Evolutionary conservation across 2,888 invertebrate genomes (phyloP).

Genomic region (Cheiracanthium punctorium): DNA sequence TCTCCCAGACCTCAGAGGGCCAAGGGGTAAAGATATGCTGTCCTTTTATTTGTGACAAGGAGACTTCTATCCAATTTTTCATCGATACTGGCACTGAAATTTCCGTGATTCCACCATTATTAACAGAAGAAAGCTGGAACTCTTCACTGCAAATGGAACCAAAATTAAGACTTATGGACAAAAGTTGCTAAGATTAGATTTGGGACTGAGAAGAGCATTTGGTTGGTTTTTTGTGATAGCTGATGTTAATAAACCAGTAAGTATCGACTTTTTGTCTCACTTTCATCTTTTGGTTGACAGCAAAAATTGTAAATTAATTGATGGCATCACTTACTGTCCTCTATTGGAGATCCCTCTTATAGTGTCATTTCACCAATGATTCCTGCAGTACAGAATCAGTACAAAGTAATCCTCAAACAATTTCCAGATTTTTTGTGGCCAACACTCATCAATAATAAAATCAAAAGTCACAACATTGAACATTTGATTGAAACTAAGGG

Average conservation of each 20-base stretch:
- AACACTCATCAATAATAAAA: constrained; percentile 18
- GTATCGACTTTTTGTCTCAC: constrained; percentile 64
- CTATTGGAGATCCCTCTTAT: background rate
- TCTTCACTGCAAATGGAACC: constrained; percentile 32
- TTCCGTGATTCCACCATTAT: constrained; percentile 25
- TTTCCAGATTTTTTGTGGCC: constrained; percentile 4
- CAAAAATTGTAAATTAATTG: constrained; percentile 7
- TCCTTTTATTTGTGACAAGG: constrained; percentile 21
- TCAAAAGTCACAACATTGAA: constrained; percentile 11
- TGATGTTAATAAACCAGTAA: constrained; percentile 68
- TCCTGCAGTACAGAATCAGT: constrained; percentile 1
- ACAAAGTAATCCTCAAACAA: constrained; percentile 11
- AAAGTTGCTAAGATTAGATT: too few species aligned
- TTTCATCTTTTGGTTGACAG: constrained; percentile 46
- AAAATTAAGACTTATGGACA: constrained; percentile 27
- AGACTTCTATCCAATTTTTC: constrained; percentile 25
- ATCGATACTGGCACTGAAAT: constrained; percentile 44
- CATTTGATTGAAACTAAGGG: too few species aligned
- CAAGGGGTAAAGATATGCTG: background rate
- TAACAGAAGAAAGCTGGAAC: constrained; percentile 19
- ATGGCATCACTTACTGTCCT: background rate
- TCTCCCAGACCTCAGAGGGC: constrained; percentile 17
- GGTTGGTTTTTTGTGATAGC: constrained; percentile 65
- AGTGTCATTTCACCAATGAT: background rate
- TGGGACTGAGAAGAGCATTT: constrained; percentile 38